Percentiles rank a stretch among this genome's conserved stretches.
Evolutionary conservation across 2,113 vertebrate species (phyloP).

Genomic region (Psophia crepitans): DNA sequence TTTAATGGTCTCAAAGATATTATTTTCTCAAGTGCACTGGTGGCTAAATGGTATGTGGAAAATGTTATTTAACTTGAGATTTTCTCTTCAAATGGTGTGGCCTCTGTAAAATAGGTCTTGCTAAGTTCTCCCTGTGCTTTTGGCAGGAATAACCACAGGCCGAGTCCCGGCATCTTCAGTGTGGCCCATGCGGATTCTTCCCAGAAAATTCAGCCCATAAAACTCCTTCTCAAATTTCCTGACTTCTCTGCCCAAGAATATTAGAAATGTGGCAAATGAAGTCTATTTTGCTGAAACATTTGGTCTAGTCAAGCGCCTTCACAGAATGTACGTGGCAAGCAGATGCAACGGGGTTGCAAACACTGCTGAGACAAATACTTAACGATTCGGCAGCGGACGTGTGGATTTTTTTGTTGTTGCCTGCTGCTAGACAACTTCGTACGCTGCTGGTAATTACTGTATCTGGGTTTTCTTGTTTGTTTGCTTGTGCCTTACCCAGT

Average conservation of each 20-base stretch:
- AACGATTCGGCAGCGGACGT: rapidly evolving
- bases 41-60: neutral
- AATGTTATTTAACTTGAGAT: neutral
- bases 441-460: neutral
- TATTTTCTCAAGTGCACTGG: neutral
- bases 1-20: neutral
- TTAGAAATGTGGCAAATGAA: neutral
- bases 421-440: neutral
- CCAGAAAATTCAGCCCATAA: neutral
- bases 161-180: neutral
- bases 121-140: neutral
- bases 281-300: neutral
- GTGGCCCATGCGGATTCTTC: neutral
- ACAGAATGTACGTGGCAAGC: neutral
- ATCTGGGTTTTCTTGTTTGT: neutral
- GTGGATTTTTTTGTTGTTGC: neutral
- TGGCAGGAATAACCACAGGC: neutral
- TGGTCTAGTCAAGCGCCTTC: neutral
- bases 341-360: neutral
- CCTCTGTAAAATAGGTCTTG: neutral
- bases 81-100: neutral
- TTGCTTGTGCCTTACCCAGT: neutral
- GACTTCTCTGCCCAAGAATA: neutral
- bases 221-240: neutral
- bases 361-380: neutral